Base-by-base conservation (phyloP, 2,113 vertebrate genomes). In the Promerops cafer region DNA sequence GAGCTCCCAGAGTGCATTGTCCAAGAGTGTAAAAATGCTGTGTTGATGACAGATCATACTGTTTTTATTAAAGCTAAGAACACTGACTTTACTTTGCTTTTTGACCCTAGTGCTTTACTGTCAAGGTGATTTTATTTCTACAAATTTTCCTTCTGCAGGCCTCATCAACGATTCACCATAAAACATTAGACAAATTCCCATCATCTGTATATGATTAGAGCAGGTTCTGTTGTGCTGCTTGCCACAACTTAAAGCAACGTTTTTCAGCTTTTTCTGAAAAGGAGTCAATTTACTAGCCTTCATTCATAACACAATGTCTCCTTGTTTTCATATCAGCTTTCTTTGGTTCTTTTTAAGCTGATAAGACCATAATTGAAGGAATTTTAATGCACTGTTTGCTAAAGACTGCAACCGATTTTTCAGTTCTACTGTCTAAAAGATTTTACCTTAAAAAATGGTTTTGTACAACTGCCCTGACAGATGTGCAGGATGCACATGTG, bases 21-120 rank as follows among this genome's bases (percentile, higher is more conserved):
- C 97, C 97, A 82, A 83, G 92, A 98, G 98, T 98, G 98, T 98
- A 98, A 97, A 98, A 99, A 98, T 96, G 97, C 96, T 96, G 97
- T 91, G 87, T 95, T 96, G 97, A 98, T 99, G 98, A 99, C 98
- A 98, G 98, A 98, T 99, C 98, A 98, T 99, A 98, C 98, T 98
- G 98, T 98, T 99, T 98, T 98, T 98, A 99, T 99, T 99, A 98
- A 98, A 98, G 98, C 98, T 98, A 97, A 98, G 98, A 99, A 98
- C 97, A 98, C 95, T 98, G 98, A 97, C 97, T 98, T 98, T 98
- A 98, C 98, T 98, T 98, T 98, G 98, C 98, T 98, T 98, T 98
- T 98, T 99, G 99, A 99, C 99, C 98, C 97, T 85, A 65, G 97
- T 97, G 96, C 98, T 98, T 98, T 97, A 98, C 98, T 97, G 98